A percentile compares a stretch with the other conserved stretches of the same genome.
These are phyloP conservation scores for Patella vulgata DNA, from an alignment of 1,140 invertebrate species.

Conservation along the genomic window DNA sequence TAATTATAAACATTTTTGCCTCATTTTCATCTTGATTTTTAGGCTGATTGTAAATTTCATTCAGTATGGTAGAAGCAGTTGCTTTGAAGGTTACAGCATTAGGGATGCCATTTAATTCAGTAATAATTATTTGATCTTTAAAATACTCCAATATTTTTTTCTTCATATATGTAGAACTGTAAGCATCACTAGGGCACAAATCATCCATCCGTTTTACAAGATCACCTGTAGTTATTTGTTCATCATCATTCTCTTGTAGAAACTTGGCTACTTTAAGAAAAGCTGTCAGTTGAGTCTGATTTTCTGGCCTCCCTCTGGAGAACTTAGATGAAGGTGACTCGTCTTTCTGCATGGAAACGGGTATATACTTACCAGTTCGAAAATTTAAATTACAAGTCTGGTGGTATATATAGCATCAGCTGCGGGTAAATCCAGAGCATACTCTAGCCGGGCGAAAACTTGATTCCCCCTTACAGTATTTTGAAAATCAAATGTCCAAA, in stretches of 20 bases:
- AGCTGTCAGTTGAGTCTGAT: no score
- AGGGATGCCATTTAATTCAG: conserved; percentile 14
- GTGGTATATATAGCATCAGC: no score
- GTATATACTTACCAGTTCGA: no score
- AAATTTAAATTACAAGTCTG: no score
- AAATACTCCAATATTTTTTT: conserved; percentile 16
- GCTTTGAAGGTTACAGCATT: conserved; percentile 9
- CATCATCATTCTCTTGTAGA: not conserved
- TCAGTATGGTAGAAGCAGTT: conserved; percentile 17
- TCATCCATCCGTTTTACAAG: conserved; percentile 1
- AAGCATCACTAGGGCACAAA: conserved; percentile 2
- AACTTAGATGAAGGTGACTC: no score
- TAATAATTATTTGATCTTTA: conserved; percentile 12
- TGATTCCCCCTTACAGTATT: not conserved
- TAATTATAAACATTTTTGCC: conserved; percentile 7
- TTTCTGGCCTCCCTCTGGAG: no score
- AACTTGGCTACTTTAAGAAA: not conserved
- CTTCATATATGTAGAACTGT: conserved; percentile 21
- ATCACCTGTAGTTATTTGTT: not conserved
- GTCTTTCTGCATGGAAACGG: no score
- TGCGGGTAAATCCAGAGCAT: no score
- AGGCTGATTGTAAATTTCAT: conserved; percentile 6
- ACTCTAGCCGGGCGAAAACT: not conserved
- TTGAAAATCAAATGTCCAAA: not conserved
- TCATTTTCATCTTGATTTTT: conserved; percentile 15